phyloP scores from a whole-genome alignment of 2,113 vertebrate genomes.

The Ophthalmolycus amberensis region DNA sequence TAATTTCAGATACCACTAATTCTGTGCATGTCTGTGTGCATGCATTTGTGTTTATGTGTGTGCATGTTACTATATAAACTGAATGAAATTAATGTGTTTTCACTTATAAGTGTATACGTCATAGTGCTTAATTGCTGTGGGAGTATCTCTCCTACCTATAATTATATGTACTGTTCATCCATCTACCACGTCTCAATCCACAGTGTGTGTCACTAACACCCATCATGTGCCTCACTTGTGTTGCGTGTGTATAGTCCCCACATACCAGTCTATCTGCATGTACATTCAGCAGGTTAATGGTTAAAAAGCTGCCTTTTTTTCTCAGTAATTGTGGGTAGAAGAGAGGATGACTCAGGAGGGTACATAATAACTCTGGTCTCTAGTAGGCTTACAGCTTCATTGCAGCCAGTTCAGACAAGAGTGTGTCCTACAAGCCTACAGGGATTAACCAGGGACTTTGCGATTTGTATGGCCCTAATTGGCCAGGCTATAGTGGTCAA shows the following conservation, averaged over 20 bases:
- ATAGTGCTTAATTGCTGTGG: constrained; percentile 49
- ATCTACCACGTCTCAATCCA: constrained; percentile 20
- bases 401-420: constrained; percentile 59
- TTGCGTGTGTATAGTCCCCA: constrained; percentile 53
- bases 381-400: constrained; percentile 58
- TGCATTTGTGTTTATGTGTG: constrained; percentile 34
- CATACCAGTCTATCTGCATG: constrained; percentile 49
- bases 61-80: constrained; percentile 39
- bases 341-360: constrained; percentile 77
- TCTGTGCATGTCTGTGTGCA: constrained; percentile 45
- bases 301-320: constrained; percentile 68
- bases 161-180: constrained; percentile 23
- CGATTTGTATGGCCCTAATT: constrained; percentile 43
- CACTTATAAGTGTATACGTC: constrained; percentile 52
- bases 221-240: constrained; percentile 58
- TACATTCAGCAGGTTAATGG: constrained; percentile 54
- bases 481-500: constrained; percentile 5
- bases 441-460: constrained; percentile 37
- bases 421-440: constrained; percentile 32
- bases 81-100: constrained; percentile 58
- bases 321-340: constrained; percentile 71
- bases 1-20: constrained; percentile 45
- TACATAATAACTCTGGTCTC: constrained; percentile 67
- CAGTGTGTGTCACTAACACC: constrained; percentile 52
- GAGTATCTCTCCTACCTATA: constrained; percentile 53